Base-by-base conservation (phyloP, 2,797 vertebrate species). In the Pipistrellus pipistrellus region DNA sequence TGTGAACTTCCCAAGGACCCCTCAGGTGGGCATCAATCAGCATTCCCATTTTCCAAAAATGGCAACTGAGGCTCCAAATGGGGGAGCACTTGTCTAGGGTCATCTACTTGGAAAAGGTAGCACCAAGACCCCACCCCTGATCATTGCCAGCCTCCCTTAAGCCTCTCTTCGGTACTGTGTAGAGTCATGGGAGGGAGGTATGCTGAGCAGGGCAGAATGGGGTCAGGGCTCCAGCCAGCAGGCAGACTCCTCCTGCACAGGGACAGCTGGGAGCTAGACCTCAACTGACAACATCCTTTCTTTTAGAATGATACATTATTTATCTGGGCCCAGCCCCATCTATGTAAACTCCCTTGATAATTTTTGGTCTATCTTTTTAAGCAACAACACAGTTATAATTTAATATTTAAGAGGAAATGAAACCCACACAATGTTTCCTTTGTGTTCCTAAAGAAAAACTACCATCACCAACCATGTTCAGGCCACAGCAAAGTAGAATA, bases 371-470 rank as follows among this genome's bases (percentile, higher is more conserved):
- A 51, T 69, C 44, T 48, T 82, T 77, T 32, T 32, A 80, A 83
- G 57, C 69, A 96, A 62, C 73, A 38, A 3, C 51, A 80, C 51
- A 85, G 89, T 77, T 88, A 82, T 38, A 88, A 96, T 80, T 68
- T 83, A 88, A 66, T 21, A n/a, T 32, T 57, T 44, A 48, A 77
- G 83, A 90, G 85, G 90, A 94, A 75, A 35, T 10, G 4, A 85
- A 87, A 71, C 35, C 27, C 30, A 59, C 32, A 68, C 73, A 38
- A 30, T 18, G 17, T 85, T 85, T 83, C 27, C 57, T 88, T 72
- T 96, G 84, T 76, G 53, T 76, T 44, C 20, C 20, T 62, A 21
- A 66, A 68, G 62, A 57, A 80, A 32, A 89, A 20, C 1, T 13
- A 2, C 8, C 46, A 3, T 1, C 3, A 6, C 4, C 21, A 10